These are phyloP conservation scores for Aplodontia rufa DNA, from an alignment of 2,113 vertebrate genomes.

Conservation along the genomic window DNA sequence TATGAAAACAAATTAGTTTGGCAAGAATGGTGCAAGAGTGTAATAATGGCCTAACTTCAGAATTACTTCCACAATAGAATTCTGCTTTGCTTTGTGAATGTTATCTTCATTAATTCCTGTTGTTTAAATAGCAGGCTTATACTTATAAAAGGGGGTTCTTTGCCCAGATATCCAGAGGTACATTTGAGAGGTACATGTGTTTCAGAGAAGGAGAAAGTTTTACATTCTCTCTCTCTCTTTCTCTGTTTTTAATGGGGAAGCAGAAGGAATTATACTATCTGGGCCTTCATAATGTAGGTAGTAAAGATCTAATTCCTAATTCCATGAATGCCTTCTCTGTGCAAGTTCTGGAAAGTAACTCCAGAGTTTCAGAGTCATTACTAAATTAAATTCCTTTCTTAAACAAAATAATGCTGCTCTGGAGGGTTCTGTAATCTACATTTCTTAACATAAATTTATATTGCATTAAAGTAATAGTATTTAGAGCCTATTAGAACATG, in stretches of 20 bases:
- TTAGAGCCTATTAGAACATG: not conserved
- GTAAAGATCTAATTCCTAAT: not conserved
- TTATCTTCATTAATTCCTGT: not conserved
- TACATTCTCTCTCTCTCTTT: not conserved
- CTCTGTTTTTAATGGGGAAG: not conserved
- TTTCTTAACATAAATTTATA: slow-evolving; percentile 3
- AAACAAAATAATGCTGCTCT: not conserved
- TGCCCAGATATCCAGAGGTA: not conserved
- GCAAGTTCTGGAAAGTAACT: not conserved
- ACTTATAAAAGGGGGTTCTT: not conserved
- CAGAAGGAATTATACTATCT: not conserved
- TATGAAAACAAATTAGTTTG: slow-evolving; percentile 13
- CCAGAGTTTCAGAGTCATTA: not conserved
- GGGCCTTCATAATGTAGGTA: not conserved
- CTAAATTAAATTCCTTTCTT: slow-evolving; percentile 13
- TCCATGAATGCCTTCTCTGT: not conserved
- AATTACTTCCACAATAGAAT: not conserved
- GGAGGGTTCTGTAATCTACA: not conserved
- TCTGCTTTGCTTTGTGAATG: not conserved
- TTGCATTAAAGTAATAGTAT: not conserved
- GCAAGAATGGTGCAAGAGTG: not conserved
- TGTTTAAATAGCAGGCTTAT: not conserved
- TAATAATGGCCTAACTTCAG: not conserved
- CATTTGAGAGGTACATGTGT: not conserved
- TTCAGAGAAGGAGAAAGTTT: slow-evolving; percentile 40